Evolutionary conservation across 1,140 invertebrate genomes (phyloP).

Genomic region (Sinella curviseta): DNA sequence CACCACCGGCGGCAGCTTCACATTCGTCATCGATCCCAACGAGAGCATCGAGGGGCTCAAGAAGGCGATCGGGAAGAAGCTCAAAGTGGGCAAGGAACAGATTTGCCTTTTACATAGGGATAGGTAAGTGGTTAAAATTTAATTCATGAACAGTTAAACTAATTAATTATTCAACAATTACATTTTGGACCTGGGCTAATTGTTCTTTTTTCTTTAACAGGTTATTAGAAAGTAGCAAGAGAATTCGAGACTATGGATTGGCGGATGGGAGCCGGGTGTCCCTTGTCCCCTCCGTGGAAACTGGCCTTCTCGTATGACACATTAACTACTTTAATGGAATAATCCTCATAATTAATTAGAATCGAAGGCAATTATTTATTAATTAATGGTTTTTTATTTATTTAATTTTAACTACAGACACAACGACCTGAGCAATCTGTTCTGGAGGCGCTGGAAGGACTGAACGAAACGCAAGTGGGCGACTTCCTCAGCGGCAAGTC

Average conservation of each 20-base stretch:
- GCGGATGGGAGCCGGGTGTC: slow-evolving; percentile 84
- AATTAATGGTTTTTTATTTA: no score
- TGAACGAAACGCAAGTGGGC: slow-evolving; percentile 91
- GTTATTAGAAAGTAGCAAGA: slow-evolving; percentile 78
- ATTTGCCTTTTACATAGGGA: slow-evolving; percentile 87
- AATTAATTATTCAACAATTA: neutral
- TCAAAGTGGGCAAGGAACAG: slow-evolving; percentile 87
- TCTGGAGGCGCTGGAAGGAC: slow-evolving; percentile 88
- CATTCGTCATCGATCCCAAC: slow-evolving; percentile 72
- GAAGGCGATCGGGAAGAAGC: slow-evolving; percentile 84
- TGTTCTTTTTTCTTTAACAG: slow-evolving; percentile 58
- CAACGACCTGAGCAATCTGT: slow-evolving; percentile 89
- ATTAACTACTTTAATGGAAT: no score
- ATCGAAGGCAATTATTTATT: neutral
- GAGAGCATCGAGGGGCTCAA: slow-evolving; percentile 84
- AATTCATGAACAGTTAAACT: neutral
- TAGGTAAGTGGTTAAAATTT: slow-evolving; percentile 76
- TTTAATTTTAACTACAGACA: slow-evolving; percentile 70
- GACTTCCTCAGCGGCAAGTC: slow-evolving; percentile 82
- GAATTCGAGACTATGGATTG: slow-evolving; percentile 79
- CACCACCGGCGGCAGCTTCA: slow-evolving; percentile 86
- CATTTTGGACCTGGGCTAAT: neutral
- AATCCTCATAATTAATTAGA: no score
- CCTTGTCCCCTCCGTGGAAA: slow-evolving; percentile 88
- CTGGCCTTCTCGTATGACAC: slow-evolving; percentile 83